A percentile compares a stretch with the other conserved stretches of the same genome.
phyloP scores from a whole-genome alignment of 2,888 invertebrate genomes.

The Globia sparganii region DNA sequence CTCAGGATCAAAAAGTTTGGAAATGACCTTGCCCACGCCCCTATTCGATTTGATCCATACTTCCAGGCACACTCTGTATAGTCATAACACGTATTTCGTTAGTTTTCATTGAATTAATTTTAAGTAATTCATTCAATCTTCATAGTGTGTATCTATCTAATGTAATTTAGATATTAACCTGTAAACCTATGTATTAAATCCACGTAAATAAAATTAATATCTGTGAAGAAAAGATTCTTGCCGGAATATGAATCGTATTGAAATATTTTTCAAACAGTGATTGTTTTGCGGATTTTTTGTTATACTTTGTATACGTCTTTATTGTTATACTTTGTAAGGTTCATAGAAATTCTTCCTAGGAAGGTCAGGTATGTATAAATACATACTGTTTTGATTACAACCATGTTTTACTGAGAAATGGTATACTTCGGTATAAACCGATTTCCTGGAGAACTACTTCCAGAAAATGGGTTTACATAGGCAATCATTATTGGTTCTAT shows the following conservation, averaged over 20 bases:
- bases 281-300: neutral
- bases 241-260: neutral
- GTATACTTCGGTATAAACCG: neutral
- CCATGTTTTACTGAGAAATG: neutral
- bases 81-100: neutral
- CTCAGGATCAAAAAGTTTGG: too few relatives aligned
- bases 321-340: neutral
- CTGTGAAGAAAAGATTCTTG: neutral
- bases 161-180: neutral
- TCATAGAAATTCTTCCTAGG: neutral
- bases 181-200: neutral
- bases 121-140: neutral
- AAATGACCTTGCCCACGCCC: too few relatives aligned
- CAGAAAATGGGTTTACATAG: neutral
- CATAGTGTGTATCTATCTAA: neutral
- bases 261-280: neutral
- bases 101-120: neutral
- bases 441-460: neutral
- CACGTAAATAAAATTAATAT: neutral
- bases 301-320: neutral
- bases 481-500: neutral
- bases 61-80: too few relatives aligned
- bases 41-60: too few relatives aligned
- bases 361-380: too few relatives aligned
- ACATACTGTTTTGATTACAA: neutral